Evolutionary conservation across 2,888 invertebrate genomes (phyloP).

Genomic region (Aphrophora alni): DNA sequence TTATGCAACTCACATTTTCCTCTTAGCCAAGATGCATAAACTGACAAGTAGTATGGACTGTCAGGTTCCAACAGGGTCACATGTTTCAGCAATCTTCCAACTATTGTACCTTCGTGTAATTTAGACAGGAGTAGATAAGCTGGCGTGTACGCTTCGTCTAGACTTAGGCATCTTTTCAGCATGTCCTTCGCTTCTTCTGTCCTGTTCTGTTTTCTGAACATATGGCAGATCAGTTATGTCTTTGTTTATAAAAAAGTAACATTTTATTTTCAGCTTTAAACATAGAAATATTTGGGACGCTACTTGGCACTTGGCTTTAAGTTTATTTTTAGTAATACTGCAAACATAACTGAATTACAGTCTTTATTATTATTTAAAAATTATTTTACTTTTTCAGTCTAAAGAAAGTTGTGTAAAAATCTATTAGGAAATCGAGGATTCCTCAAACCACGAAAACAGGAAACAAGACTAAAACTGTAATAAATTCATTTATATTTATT

Average conservation of each 20-base stretch:
- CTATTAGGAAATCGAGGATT: too few relatives aligned
- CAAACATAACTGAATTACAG: too few relatives aligned
- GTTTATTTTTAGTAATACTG: too few relatives aligned
- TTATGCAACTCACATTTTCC: conserved; percentile 68
- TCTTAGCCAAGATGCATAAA: conserved; percentile 75
- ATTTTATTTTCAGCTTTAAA: background rate
- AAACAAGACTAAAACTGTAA: too few relatives aligned
- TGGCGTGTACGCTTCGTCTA: conserved; percentile 72
- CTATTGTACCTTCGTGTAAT: conserved; percentile 62
- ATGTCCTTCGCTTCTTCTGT: conserved; percentile 69
- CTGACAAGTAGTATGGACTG: conserved; percentile 72
- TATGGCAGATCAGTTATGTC: background rate
- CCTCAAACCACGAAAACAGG: too few relatives aligned
- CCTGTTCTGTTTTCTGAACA: conserved; percentile 68
- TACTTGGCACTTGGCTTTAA: too few relatives aligned
- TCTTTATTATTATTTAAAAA: too few relatives aligned
- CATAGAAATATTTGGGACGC: too few relatives aligned
- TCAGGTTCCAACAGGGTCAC: conserved; percentile 69
- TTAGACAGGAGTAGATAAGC: conserved; percentile 72
- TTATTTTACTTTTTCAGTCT: too few relatives aligned
- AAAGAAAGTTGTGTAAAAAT: too few relatives aligned
- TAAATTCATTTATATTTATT: too few relatives aligned
- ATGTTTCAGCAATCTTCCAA: conserved; percentile 66
- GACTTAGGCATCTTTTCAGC: conserved; percentile 70
- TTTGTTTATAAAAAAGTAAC: background rate